A percentile compares a stretch with the other conserved stretches of the same genome.
These are phyloP conservation scores for Heliornis fulica DNA, from an alignment of 2,113 vertebrate genomes.

Conservation along the genomic window DNA sequence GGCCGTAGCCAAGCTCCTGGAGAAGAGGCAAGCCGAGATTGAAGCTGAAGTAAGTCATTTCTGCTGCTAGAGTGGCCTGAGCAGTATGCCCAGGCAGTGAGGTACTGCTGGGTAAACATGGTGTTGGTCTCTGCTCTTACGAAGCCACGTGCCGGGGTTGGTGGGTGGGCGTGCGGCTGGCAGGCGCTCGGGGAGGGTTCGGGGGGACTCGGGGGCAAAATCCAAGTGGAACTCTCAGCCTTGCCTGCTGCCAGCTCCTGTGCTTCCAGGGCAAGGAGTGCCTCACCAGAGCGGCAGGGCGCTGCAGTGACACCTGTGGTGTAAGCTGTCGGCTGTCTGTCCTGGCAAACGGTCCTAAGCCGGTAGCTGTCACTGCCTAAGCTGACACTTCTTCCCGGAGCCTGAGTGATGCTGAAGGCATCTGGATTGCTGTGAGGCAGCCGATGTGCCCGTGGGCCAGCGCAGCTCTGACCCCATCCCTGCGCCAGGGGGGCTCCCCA, in stretches of 20 bases:
- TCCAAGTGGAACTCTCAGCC: background rate
- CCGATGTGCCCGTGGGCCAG: background rate
- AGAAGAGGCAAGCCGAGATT: conserved; percentile 76
- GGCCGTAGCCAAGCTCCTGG: conserved; percentile 75
- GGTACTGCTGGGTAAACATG: background rate
- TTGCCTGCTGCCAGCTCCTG: background rate
- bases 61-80: background rate
- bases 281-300: background rate
- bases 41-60: conserved; percentile 72
- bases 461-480: background rate
- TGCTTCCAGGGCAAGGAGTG: background rate
- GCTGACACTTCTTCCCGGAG: background rate
- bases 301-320: background rate
- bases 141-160: background rate
- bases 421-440: no score
- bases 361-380: no score
- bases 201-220: background rate
- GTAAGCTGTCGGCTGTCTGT: background rate
- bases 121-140: background rate
- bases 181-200: background rate
- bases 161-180: background rate
- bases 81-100: background rate
- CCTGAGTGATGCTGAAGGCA: no score
- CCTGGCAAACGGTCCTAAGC: background rate
- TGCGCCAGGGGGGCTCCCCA: background rate